Evolutionary conservation across 1,140 invertebrate genomes (phyloP), one percentile per base, ranked within the genome.

Genomic region (Pristionchus pacificus): DNA sequence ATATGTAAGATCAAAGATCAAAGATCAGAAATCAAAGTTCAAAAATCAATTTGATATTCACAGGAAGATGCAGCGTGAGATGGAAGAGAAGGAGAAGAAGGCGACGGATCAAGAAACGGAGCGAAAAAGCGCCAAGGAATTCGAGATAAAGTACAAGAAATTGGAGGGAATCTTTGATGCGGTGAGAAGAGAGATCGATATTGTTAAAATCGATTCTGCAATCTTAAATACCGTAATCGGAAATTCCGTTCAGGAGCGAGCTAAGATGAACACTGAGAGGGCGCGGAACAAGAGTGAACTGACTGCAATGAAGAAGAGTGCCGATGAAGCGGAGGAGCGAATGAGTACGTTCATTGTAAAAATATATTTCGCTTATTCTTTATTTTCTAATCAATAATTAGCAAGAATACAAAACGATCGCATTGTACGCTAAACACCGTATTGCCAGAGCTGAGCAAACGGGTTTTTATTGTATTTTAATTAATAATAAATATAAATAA

Each of bases 101-200:
- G 19, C 38, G 19, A 10, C 38, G 65, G 79, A 82, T 30, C 71
- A 67, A 29, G 71, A 77, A 58, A 65, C 31, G 58, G 75, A 79
- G 27, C 68, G 60, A n/a, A 76, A 74, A 33, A 67, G 38, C 19
- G 60, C 71, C 14, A 67, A 73, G 33, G 81, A 83, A 65, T 80
- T 76, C 58, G 82, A 80, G 70, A 81, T 74, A 55, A 79, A 83
- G 30, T 77, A 84, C 68, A 72, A 74, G 14, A 84, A 79, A 57
- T 61, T 83, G 70, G 81, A 83, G 58, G 65, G 38, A 25, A 60
- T 82, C 10, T 84, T 77, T 62, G 77, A 84, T n/a, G 57, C 76
- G n/a, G 38, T 49, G 38, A 49, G 19, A 6, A 49, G 19, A 49
- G 19, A 49, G n/a, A n/a, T n/a, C n/a, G n/a, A 49, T 10, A 49